Conservation (phyloP, 2,797 vertebrate genomes). For the Tapera naevia region DNA sequence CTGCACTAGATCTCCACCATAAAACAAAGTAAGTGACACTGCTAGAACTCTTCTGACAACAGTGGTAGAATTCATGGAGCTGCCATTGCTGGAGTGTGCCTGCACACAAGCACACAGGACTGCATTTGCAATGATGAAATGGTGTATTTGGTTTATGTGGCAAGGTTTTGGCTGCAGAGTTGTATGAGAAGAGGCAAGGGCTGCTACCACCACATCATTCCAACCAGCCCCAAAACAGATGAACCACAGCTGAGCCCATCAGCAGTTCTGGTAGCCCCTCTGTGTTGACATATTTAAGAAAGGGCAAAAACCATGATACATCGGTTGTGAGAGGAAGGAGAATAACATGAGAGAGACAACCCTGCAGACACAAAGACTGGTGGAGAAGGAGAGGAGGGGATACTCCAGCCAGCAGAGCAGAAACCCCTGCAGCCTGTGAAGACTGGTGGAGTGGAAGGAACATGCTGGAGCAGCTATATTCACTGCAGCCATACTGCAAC, state of each 20-base stretch:
- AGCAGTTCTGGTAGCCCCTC: too few species aligned
- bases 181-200: neutral
- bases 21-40: neutral
- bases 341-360: neutral
- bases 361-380: neutral
- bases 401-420: neutral
- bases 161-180: neutral
- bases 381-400: neutral
- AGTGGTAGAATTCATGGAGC: neutral
- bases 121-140: neutral
- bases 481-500: neutral
- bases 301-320: fast-evolving
- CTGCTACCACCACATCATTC: neutral
- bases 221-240: neutral
- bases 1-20: neutral
- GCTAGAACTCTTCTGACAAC: neutral
- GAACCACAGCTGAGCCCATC: neutral
- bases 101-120: neutral
- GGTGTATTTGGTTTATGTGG: neutral
- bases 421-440: too few species aligned
- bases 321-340: neutral
- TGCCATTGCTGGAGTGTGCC: neutral
- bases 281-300: neutral
- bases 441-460: too few species aligned
- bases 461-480: neutral